Percentiles rank a stretch among this genome's conserved stretches.
These are phyloP conservation scores for Folsomia candida DNA, from an alignment of 2,888 invertebrate species.

Conservation along the genomic window DNA sequence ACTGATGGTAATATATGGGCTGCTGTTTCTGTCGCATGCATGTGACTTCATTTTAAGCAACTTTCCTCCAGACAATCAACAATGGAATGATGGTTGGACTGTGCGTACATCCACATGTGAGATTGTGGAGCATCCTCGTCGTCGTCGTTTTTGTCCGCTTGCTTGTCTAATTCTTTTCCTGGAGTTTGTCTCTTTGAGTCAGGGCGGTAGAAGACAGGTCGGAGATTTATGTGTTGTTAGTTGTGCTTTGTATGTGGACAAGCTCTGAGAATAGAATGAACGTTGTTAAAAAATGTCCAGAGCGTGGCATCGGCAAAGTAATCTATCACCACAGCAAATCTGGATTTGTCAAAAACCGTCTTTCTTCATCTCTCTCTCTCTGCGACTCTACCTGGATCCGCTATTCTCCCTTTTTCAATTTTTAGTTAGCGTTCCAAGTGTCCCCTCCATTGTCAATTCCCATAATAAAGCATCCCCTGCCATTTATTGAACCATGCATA, in stretches of 20 bases:
- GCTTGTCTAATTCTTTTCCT: slow-evolving; percentile 9
- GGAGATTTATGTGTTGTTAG: slow-evolving; percentile 48
- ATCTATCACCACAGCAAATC: slow-evolving; percentile 51
- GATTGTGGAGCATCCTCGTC: slow-evolving; percentile 44
- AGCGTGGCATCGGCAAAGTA: slow-evolving; percentile 50
- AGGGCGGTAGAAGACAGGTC: slow-evolving; percentile 49
- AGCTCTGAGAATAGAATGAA: slow-evolving; percentile 42
- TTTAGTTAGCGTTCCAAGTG: no score
- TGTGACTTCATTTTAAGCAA: neutral
- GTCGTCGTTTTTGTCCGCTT: slow-evolving; percentile 9
- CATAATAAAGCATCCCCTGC: no score
- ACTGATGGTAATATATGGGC: neutral
- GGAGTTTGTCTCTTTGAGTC: slow-evolving; percentile 40
- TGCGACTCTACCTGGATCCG: slow-evolving; percentile 16
- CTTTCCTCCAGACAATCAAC: slow-evolving; percentile 23
- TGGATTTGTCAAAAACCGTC: slow-evolving; percentile 51
- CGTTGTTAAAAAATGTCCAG: slow-evolving; percentile 47
- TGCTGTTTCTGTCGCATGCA: neutral
- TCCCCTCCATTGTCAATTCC: neutral
- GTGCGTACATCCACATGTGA: no score
- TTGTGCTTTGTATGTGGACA: slow-evolving; percentile 24
- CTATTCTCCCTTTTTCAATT: neutral
- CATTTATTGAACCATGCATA: neutral
- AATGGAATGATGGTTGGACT: slow-evolving; percentile 34
- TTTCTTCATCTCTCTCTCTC: slow-evolving; percentile 29